Conservation (phyloP, 1,140 invertebrate genomes). For the Aphelinus atriplicis region DNA sequence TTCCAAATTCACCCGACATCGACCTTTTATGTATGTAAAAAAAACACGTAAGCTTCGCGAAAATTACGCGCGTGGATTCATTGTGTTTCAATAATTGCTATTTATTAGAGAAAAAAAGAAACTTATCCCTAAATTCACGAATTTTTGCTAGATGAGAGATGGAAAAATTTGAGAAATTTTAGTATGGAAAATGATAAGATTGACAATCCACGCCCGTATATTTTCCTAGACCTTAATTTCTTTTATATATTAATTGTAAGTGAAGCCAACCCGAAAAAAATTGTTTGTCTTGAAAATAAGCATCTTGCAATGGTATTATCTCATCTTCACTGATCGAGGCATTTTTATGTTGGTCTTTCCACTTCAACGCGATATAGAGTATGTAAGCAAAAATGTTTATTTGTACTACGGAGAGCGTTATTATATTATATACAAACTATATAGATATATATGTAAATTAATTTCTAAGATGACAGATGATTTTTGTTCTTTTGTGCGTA, state of each 20-base stretch:
- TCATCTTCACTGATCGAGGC: conserved; percentile 37
- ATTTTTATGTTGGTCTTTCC: conserved; percentile 41
- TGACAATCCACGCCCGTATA: not conserved
- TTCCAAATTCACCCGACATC: not conserved
- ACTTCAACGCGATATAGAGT: conserved; percentile 30
- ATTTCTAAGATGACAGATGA: conserved; percentile 34
- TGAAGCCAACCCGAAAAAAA: conserved; percentile 7
- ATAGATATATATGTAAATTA: conserved; percentile 28
- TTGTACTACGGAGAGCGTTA: conserved; percentile 33
- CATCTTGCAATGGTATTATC: conserved; percentile 25
- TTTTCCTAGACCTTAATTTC: conserved; percentile 3
- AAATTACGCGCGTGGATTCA: not conserved
- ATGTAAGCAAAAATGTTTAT: conserved; percentile 36
- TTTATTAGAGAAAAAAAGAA: no score
- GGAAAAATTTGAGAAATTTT: not conserved
- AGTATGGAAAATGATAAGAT: not conserved
- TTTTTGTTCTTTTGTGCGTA: conserved; percentile 23
- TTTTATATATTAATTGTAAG: conserved; percentile 15
- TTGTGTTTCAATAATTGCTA: no score
- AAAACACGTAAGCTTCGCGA: not conserved
- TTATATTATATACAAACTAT: conserved; percentile 39
- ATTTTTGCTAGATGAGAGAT: no score
- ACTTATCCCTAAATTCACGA: no score
- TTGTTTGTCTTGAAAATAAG: conserved; percentile 22
- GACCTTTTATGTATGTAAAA: not conserved